Base-by-base conservation (phyloP, 2,797 vertebrate species). In the Fundulus diaphanus region DNA sequence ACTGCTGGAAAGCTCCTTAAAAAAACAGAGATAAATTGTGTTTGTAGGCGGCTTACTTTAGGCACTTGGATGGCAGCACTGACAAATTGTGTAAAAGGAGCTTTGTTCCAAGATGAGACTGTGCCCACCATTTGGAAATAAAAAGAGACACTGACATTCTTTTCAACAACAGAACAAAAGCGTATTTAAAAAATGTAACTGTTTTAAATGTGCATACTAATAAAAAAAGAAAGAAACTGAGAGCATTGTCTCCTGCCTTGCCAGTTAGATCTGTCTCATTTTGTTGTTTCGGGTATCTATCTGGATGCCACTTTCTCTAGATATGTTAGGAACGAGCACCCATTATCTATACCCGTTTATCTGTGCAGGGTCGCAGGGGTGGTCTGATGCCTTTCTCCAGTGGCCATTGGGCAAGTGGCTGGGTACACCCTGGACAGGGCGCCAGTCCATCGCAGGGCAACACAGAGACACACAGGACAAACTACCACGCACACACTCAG, bases 61-160 rank as follows among this genome's bases (percentile, higher is more conserved):
- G 76, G 52, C 49, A 65, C 52, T 82, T 84, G 70, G 57, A 80
- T 18, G 31, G 48, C 74, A 68, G 71, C 52, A 37, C 54, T 72
- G 76, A 70, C 76, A 71, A 79, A 83, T 69, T 83, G 79, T 77
- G 77, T 75, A 68, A 73, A 74, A 81, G 73, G 29, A 51, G 42
- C 57, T 76, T 77, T 46, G 61, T 85, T 81, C 82, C 74, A 76
- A 81, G 71, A 84, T 40, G 29, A 85, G 37, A 81, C 31, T 59
- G 70, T 78, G 73, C 82, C 79, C 68, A 82, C 69, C 44, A 70
- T 79, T 83, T 82, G 49, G 63, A 83, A 82, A 67, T 80, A 56
- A 80, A 80, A 82, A 81, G 63, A 81, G 69, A 81, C 72, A 73
- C 74, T 57, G 73, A 69, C 29, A 29, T 69, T 46, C 59, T 82